Percentiles rank a stretch among this genome's conserved stretches.
Conservation (phyloP, 23 tunicate species). For the Aplidium turbinatum region DNA sequence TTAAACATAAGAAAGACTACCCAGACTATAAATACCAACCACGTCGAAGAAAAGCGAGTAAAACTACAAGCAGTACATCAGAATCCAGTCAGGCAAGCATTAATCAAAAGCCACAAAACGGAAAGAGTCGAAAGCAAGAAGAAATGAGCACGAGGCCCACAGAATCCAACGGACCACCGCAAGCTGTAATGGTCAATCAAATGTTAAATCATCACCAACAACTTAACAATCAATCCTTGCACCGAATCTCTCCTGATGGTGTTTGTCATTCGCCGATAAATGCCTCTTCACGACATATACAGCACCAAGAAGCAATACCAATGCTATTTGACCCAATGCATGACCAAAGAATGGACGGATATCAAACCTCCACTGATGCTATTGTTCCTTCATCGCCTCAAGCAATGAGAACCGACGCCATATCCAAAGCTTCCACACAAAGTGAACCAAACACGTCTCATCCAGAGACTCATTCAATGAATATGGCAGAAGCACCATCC, state of each 20-base stretch:
- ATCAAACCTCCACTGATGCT: constrained; percentile 51
- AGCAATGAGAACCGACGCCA: no score
- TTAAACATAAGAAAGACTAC: constrained; percentile 92
- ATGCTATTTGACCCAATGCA: constrained; percentile 26
- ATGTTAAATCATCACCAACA: no score
- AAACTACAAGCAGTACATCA: constrained; percentile 32
- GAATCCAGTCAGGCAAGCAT: constrained; percentile 17
- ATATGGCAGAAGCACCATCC: no score
- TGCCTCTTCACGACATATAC: constrained; percentile 18
- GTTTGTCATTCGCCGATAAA: constrained; percentile 39
- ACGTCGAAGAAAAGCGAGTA: constrained; percentile 82
- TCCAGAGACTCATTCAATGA: no score
- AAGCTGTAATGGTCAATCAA: no score
- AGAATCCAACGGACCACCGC: background rate
- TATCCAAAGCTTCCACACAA: no score
- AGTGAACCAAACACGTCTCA: no score
- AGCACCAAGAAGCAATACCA: constrained; percentile 10
- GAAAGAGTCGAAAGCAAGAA: constrained; percentile 6
- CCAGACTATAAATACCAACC: constrained; percentile 97
- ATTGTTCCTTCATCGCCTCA: constrained; percentile 49
- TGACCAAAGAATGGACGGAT: constrained; percentile 30
- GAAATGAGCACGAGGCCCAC: constrained; percentile 9
- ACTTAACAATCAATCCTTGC: constrained; percentile 11
- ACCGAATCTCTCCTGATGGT: constrained; percentile 33
- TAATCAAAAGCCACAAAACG: constrained; percentile 16